These are phyloP conservation scores for Dissostichus mawsoni DNA, from an alignment of 2,113 vertebrate genomes.

Conservation along the genomic window DNA sequence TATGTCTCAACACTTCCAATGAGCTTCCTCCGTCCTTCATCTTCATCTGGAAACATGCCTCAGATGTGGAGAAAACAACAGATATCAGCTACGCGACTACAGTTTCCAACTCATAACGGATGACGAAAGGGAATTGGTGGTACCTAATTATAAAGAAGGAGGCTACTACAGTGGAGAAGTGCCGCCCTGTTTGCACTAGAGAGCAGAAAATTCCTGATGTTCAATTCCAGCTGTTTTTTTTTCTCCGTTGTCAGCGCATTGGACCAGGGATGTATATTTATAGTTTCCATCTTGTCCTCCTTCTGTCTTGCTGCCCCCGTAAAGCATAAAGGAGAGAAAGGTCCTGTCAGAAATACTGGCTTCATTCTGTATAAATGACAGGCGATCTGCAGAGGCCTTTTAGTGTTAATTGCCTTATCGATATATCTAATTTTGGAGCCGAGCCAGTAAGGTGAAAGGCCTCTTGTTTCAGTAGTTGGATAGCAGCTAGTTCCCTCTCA, in stretches of 20 bases:
- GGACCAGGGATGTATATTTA: constrained; percentile 75
- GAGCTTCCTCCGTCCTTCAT: constrained; percentile 61
- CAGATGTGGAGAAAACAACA: constrained; percentile 44
- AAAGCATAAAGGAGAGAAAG: constrained; percentile 41
- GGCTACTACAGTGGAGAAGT: constrained; percentile 30
- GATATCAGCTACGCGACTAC: constrained; percentile 41
- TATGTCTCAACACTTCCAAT: constrained; percentile 73
- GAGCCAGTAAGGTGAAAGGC: constrained; percentile 69
- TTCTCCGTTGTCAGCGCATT: constrained; percentile 72
- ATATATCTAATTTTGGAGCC: constrained; percentile 71
- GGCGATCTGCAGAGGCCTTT: constrained; percentile 55
- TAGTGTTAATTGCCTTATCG: constrained; percentile 76
- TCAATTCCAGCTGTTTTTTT: constrained; percentile 74
- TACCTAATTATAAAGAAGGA: constrained; percentile 50
- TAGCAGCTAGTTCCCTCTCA: constrained; percentile 32
- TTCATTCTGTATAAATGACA: constrained; percentile 72
- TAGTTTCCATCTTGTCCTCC: constrained; percentile 57
- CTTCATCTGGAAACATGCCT: constrained; percentile 61
- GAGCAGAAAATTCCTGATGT: constrained; percentile 70
- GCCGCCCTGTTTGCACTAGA: constrained; percentile 56
- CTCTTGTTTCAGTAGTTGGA: constrained; percentile 63
- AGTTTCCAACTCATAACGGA: constrained; percentile 37
- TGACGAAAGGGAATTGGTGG: constrained; percentile 42
- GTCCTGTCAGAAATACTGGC: constrained; percentile 60
- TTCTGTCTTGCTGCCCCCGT: constrained; percentile 42